Conservation (phyloP, 2,888 invertebrate species). For the Spilosoma lubricipeda region DNA sequence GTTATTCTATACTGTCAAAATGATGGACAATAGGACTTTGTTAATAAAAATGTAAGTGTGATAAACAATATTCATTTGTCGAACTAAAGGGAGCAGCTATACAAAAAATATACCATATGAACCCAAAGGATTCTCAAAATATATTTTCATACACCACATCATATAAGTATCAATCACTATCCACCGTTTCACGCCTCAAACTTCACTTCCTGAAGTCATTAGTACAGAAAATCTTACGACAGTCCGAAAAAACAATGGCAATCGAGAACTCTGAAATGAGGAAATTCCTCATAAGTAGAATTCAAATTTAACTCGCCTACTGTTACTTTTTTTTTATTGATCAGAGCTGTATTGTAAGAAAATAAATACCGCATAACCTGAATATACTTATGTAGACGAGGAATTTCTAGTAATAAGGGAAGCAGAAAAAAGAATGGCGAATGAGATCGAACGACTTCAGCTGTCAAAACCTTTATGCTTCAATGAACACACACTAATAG, state of each 20-base stretch:
- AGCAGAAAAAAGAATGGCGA: conserved; percentile 34
- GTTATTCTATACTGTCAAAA: not conserved
- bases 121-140: not conserved
- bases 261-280: conserved; percentile 25
- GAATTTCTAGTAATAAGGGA: conserved; percentile 30
- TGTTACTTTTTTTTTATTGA: too few relatives aligned
- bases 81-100: not conserved
- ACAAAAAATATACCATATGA: not conserved
- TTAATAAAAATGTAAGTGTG: too few relatives aligned
- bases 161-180: conserved; percentile 5
- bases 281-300: conserved; percentile 22
- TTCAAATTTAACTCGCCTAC: conserved; percentile 22
- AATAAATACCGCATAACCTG: conserved; percentile 30
- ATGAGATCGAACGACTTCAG: conserved; percentile 41
- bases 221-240: conserved; percentile 20
- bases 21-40: not conserved
- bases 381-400: conserved; percentile 31
- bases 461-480: conserved; percentile 51
- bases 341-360: conserved; percentile 23
- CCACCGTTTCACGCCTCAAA: conserved; percentile 19
- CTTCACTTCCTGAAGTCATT: conserved; percentile 18
- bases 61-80: not conserved
- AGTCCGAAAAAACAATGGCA: conserved; percentile 9
- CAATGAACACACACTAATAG: conserved; percentile 48
- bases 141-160: not conserved